Percentiles rank a stretch among this genome's conserved stretches.
phyloP scores from a whole-genome alignment of 2,797 vertebrate species.

The Cuculus canorus region DNA sequence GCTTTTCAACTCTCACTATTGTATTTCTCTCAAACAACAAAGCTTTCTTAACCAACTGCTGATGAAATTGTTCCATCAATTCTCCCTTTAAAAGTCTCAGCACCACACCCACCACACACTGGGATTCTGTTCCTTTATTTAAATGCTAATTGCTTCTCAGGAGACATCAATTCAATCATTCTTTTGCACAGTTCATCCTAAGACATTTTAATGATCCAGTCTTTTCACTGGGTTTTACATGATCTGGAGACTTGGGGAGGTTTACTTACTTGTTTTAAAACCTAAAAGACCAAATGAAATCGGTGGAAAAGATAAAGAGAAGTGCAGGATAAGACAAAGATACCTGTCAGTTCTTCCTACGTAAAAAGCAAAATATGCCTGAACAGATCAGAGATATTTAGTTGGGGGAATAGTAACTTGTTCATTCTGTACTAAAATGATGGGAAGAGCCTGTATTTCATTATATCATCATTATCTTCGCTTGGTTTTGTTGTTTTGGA shows the following conservation, averaged over 20 bases:
- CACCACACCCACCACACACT: background rate
- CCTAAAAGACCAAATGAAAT: background rate
- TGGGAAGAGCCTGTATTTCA: background rate
- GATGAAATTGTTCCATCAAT: slow-evolving; percentile 75
- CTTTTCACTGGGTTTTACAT: background rate
- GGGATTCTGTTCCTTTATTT: slow-evolving; percentile 37
- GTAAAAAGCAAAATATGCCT: background rate
- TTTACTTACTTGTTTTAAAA: background rate
- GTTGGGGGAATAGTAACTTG: background rate
- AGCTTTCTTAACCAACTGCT: slow-evolving; percentile 29
- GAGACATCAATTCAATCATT: slow-evolving; percentile 42
- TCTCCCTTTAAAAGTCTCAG: slow-evolving; percentile 16
- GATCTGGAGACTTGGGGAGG: background rate
- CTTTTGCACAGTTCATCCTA: background rate
- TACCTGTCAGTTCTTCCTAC: background rate
- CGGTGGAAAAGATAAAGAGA: background rate
- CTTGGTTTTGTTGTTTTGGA: background rate
- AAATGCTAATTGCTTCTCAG: slow-evolving; percentile 72
- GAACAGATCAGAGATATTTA: background rate
- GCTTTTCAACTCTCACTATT: background rate
- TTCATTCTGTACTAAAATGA: background rate
- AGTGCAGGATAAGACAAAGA: background rate
- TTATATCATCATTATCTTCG: background rate
- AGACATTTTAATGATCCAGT: background rate
- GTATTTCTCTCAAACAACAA: background rate